phyloP scores from a whole-genome alignment of 1,140 invertebrate genomes.

The Drosophila neocordata region DNA sequence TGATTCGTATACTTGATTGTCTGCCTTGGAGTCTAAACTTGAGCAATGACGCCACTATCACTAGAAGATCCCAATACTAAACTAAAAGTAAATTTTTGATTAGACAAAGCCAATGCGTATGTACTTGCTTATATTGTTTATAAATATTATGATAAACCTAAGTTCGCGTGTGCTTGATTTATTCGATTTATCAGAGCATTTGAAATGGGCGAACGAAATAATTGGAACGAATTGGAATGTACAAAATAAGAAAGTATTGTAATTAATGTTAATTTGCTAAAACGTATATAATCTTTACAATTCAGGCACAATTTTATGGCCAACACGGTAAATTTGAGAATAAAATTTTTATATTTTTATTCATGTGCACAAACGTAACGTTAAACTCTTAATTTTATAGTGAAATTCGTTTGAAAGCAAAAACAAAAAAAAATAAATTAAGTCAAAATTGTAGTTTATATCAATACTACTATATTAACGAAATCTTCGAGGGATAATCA shows the following conservation, averaged over 20 bases:
- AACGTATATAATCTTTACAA: background rate
- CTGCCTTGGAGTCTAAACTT: conserved; percentile 9
- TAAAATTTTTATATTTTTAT: too few relatives aligned
- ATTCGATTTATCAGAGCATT: conserved; percentile 5
- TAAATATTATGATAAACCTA: background rate
- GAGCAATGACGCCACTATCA: background rate
- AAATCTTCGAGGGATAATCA: too few relatives aligned
- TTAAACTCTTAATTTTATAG: too few relatives aligned
- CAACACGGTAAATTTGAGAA: background rate
- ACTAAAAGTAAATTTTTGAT: background rate
- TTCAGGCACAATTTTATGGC: background rate
- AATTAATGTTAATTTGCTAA: conserved; percentile 4
- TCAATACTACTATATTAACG: too few relatives aligned
- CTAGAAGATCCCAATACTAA: background rate
- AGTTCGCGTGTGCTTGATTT: conserved; percentile 6
- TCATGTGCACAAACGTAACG: too few relatives aligned
- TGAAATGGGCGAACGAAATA: background rate
- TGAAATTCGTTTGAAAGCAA: too few relatives aligned
- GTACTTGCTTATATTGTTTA: background rate
- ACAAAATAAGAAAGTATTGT: conserved; percentile 1
- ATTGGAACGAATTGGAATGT: background rate
- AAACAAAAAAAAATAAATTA: too few relatives aligned
- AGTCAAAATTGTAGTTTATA: too few relatives aligned
- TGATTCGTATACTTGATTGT: background rate
- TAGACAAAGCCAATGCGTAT: background rate